Evolutionary conservation across 2,888 invertebrate genomes (phyloP), one percentile per base, ranked within the genome.

Genomic region (Cheilosia grossa): DNA sequence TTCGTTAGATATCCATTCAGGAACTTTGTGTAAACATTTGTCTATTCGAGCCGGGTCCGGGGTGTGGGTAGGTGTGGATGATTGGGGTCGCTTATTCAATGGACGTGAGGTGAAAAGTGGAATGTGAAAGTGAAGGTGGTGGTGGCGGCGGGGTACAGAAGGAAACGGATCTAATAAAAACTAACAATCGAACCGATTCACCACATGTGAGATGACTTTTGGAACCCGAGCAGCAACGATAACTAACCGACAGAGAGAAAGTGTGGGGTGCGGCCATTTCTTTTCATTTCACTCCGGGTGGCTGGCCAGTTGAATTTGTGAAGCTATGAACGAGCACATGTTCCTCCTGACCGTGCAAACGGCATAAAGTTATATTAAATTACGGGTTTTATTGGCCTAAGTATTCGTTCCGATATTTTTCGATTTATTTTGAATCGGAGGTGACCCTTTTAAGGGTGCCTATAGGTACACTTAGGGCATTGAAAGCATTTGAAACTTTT

Each of bases 1-100:
- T 85, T 85, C 80, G 85, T 85, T 80, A 80, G 85, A 75, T 80
- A 80, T 61, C 85, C 81, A 85, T 85, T 85, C 85, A 85, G 70
- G 72, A 80, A 72, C 80, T 66, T 77, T 80, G 85, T 75, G 80
- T 85, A 85, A 85, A 75, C 75, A 77, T 80, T 83, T 79, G 83
- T 74, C 79, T 83, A 54, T 78, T 44, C 40, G 51, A 74, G 64
- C 51, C 19, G 64, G 44, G 42, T 56, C 63, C 27, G 27, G 27
- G 47, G 61, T 73, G 64, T 64, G 66, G 82, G 66, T 82, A 72
- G 82, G 61, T 82, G 77, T 61, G 66, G 66, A 82, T 79, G 79
- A 83, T 83, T 83, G 83, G 79, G 83, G 83, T 83, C 83, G 69
- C 79, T 69, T 79, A 70, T 79, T 69, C 74, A 58, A 56, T 59